Conservation (phyloP, 2,113 vertebrate genomes). For the Cyprinodon variegatus region DNA sequence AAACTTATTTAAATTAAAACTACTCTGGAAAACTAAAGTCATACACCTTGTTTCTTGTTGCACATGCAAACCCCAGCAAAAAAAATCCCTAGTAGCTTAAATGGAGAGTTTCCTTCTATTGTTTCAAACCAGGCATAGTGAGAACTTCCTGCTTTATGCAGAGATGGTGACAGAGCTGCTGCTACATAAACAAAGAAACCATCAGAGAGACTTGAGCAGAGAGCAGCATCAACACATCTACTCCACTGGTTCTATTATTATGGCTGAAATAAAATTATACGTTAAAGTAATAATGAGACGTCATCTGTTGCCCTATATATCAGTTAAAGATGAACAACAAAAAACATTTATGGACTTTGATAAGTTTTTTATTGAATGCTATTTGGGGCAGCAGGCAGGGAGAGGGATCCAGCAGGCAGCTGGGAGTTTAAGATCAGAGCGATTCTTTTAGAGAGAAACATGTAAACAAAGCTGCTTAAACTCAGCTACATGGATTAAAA, state of each 20-base stretch:
- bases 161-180: slow-evolving; percentile 8
- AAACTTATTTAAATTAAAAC: neutral
- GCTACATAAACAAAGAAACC: slow-evolving; percentile 4
- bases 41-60: too few relatives aligned
- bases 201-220: neutral
- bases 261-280: neutral
- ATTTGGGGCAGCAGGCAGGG: too few relatives aligned
- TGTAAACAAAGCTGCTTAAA: too few relatives aligned
- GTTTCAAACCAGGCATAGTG: slow-evolving; percentile 45
- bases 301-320: neutral
- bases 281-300: neutral
- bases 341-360: neutral
- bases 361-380: neutral
- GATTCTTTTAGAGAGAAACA: too few relatives aligned
- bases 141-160: slow-evolving; percentile 43
- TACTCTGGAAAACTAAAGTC: too few relatives aligned
- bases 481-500: neutral
- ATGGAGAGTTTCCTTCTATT: slow-evolving; percentile 71
- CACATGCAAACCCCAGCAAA: too few relatives aligned
- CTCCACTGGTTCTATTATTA: neutral
- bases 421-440: neutral
- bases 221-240: neutral
- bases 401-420: too few relatives aligned
- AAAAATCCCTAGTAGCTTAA: neutral
- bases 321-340: neutral